phyloP scores from a whole-genome alignment of 1,140 invertebrate species.

The Macrosteles quadrilineatus region DNA sequence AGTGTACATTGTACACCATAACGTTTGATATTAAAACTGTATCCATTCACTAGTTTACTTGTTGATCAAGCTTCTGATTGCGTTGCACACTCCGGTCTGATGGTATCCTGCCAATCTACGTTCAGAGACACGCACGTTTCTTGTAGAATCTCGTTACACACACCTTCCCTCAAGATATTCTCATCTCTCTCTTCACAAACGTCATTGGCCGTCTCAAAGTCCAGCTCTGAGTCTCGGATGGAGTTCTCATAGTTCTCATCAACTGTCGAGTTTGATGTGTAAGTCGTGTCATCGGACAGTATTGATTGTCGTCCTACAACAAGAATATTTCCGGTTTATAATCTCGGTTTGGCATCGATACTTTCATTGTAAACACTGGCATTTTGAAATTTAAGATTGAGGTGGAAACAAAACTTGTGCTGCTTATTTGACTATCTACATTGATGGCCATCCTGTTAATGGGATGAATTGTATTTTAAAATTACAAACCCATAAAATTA shows the following conservation, averaged over 20 bases:
- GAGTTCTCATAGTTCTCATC: slow-evolving; percentile 34
- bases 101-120: background rate
- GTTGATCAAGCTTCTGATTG: slow-evolving; percentile 24
- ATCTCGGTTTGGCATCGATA: too few species aligned
- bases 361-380: too few species aligned
- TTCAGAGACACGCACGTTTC: slow-evolving; percentile 15
- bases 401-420: too few species aligned
- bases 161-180: slow-evolving; percentile 25
- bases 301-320: slow-evolving; percentile 25
- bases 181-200: background rate
- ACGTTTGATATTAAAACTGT: too few species aligned
- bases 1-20: too few species aligned
- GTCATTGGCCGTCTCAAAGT: slow-evolving; percentile 14
- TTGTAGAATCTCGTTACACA: slow-evolving; percentile 28
- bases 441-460: too few species aligned
- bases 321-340: too few species aligned
- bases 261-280: slow-evolving; percentile 7
- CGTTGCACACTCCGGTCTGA: background rate
- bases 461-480: too few species aligned
- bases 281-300: slow-evolving; percentile 7
- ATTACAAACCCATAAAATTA: too few species aligned
- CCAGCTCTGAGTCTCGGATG: slow-evolving; percentile 22
- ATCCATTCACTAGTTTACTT: too few species aligned
- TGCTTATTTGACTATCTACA: too few species aligned
- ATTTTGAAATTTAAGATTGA: too few species aligned